These are phyloP conservation scores for Sphaeramia orbicularis DNA, from an alignment of 2,797 vertebrate genomes.

Conservation along the genomic window DNA sequence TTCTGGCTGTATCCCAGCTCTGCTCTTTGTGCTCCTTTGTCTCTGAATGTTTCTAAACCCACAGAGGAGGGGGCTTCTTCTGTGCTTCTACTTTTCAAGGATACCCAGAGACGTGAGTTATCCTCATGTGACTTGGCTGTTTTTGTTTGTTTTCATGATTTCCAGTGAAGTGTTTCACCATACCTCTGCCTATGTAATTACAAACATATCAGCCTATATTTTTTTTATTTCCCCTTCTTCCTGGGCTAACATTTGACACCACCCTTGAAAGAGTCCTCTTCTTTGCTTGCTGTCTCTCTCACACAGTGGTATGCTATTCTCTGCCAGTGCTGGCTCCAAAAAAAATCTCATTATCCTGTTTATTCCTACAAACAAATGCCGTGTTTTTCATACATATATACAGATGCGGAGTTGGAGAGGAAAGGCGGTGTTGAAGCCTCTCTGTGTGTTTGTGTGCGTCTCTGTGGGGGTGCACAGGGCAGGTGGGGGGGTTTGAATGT, in stretches of 20 bases:
- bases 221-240: slow-evolving; percentile 9
- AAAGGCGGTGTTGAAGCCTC: slow-evolving; percentile 1
- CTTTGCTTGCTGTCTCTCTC: slow-evolving; percentile 25
- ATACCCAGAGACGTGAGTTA: slow-evolving; percentile 32
- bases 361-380: slow-evolving; percentile 45
- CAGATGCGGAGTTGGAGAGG: slow-evolving; percentile 7
- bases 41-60: slow-evolving; percentile 21
- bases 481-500: slow-evolving; percentile 66
- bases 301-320: slow-evolving; percentile 1
- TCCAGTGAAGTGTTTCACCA: slow-evolving; percentile 23
- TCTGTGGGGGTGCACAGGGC: slow-evolving; percentile 25
- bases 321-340: slow-evolving; percentile 22
- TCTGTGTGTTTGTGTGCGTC: slow-evolving; percentile 1
- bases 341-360: slow-evolving; percentile 63
- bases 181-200: slow-evolving; percentile 56
- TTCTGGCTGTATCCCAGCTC: slow-evolving; percentile 28
- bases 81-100: slow-evolving; percentile 51
- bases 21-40: slow-evolving; percentile 33
- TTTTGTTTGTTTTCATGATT: slow-evolving; percentile 52
- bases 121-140: slow-evolving; percentile 55
- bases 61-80: slow-evolving; percentile 7
- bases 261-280: slow-evolving; percentile 45
- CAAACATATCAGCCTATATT: slow-evolving; percentile 31
- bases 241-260: slow-evolving; percentile 52
- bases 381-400: slow-evolving; percentile 11